Evolutionary conservation across 1,140 invertebrate species (phyloP).

Genomic region (Nomia melanderi): DNA sequence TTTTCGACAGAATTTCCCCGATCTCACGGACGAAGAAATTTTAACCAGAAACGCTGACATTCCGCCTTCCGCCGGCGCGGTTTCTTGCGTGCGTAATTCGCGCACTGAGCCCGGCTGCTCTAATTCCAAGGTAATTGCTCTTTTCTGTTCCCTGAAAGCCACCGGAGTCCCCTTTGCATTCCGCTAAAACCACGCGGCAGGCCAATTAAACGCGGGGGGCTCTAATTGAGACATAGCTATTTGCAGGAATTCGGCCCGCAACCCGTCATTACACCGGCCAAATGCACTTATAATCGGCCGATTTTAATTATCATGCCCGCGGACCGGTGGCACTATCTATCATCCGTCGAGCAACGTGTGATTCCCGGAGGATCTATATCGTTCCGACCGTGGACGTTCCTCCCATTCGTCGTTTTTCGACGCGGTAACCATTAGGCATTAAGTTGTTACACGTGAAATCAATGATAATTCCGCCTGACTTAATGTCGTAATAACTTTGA

Average conservation of each 20-base stretch:
- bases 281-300: constrained; percentile 74
- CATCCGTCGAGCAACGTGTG: constrained; percentile 49
- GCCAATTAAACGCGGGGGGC: constrained; percentile 71
- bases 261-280: constrained; percentile 66
- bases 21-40: neutral
- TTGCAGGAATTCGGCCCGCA: constrained; percentile 66
- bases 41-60: constrained; percentile 20
- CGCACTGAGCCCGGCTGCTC: constrained; percentile 68
- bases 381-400: too few relatives aligned
- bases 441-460: too few relatives aligned
- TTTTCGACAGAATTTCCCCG: constrained; percentile 39
- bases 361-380: constrained; percentile 9
- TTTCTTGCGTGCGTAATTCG: constrained; percentile 73
- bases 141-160: constrained; percentile 60
- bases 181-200: constrained; percentile 61
- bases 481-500: too few relatives aligned
- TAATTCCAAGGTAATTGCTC: constrained; percentile 76
- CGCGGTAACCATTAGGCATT: too few relatives aligned
- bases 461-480: too few relatives aligned
- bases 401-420: too few relatives aligned
- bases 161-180: constrained; percentile 63
- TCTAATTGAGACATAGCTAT: constrained; percentile 79
- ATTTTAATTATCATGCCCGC: constrained; percentile 69
- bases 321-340: constrained; percentile 54
- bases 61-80: constrained; percentile 54